Evolutionary conservation across 2,113 vertebrate species (phyloP).

Genomic region (Rousettus leschenaultii): DNA sequence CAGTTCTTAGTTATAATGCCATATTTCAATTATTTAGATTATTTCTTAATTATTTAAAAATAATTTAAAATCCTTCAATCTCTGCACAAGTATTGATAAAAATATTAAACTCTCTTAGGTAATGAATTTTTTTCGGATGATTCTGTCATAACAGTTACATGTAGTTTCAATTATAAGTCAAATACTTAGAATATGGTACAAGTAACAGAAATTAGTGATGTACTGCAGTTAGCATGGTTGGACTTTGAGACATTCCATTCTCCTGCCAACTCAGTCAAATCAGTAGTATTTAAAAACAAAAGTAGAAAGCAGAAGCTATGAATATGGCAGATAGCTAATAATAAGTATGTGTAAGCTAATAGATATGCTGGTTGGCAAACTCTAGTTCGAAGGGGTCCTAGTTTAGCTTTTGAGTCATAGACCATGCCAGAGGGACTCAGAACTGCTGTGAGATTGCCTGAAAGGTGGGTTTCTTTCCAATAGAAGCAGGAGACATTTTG

Average conservation of each 20-base stretch:
- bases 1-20: not conserved
- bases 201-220: not conserved
- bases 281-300: not conserved
- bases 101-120: not conserved
- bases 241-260: not conserved
- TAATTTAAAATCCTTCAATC: not conserved
- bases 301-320: not conserved
- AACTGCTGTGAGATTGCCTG: not conserved
- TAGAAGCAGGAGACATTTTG: not conserved
- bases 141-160: not conserved
- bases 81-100: not conserved
- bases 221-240: not conserved
- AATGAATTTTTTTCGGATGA: not conserved
- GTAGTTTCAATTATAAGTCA: not conserved
- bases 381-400: not conserved
- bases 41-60: not conserved
- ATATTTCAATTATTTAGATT: not conserved
- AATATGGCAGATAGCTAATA: not conserved
- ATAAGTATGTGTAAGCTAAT: not conserved
- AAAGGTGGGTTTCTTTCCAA: not conserved
- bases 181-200: not conserved
- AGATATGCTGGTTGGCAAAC: not conserved
- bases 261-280: not conserved
- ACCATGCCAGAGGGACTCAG: not conserved
- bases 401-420: not conserved